Conservation (phyloP, 1,140 invertebrate genomes). For the Drosophila repletoides region DNA sequence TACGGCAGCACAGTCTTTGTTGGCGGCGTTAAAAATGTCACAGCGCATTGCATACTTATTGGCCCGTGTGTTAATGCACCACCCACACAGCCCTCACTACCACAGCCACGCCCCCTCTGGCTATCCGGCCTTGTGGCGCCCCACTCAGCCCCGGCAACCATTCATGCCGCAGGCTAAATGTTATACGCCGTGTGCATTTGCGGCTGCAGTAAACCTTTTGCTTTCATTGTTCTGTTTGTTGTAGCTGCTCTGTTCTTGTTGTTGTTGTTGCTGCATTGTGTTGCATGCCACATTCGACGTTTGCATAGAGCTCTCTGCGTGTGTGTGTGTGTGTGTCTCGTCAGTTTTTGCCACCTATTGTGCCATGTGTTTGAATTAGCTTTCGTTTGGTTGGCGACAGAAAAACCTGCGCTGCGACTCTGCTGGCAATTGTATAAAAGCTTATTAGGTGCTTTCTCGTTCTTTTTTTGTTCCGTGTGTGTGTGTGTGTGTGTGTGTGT, state of each 20-base stretch:
- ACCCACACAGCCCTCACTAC: conserved; percentile 20
- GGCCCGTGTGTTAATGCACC: conserved; percentile 76
- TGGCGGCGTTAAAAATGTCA: conserved; percentile 76
- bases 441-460: conserved; percentile 56
- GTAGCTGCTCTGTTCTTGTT: conserved; percentile 19
- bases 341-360: conserved; percentile 62
- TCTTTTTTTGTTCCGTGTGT: neutral
- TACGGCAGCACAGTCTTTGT: too few species aligned
- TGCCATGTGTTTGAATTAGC: conserved; percentile 76
- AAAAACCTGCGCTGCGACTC: conserved; percentile 50
- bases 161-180: conserved; percentile 62
- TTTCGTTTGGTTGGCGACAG: conserved; percentile 61
- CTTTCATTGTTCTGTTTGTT: conserved; percentile 29
- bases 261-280: conserved; percentile 38
- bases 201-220: conserved; percentile 59
- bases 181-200: conserved; percentile 68
- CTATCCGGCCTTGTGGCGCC: neutral
- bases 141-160: conserved; percentile 4
- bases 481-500: conserved; percentile 26
- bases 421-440: conserved; percentile 76
- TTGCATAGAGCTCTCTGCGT: neutral
- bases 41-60: conserved; percentile 80
- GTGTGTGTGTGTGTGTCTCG: conserved; percentile 10
- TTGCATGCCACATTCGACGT: conserved; percentile 36
- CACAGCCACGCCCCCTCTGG: neutral